A percentile compares a stretch with the other conserved stretches of the same genome.
Evolutionary conservation across 2,797 vertebrate species (phyloP).

Genomic region (Crocidura indochinensis): DNA sequence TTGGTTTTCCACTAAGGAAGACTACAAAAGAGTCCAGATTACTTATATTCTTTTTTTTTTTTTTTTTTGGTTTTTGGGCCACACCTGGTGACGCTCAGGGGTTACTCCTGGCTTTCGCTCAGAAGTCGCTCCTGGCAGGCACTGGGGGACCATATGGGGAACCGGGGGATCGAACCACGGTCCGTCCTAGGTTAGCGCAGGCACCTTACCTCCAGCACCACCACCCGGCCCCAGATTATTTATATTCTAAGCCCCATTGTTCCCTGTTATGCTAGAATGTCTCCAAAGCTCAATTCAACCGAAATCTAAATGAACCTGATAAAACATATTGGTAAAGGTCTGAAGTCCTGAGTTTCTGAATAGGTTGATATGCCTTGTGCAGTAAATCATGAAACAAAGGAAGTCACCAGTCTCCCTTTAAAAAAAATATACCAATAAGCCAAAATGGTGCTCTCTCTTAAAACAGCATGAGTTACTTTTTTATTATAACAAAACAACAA

Average conservation of each 20-base stretch:
- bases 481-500: background rate
- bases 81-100: too few relatives aligned
- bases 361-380: background rate
- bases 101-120: too few relatives aligned
- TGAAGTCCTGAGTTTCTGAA: background rate
- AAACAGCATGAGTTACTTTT: background rate
- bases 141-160: too few relatives aligned
- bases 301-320: background rate
- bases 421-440: background rate
- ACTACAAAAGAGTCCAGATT: background rate
- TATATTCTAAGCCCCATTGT: background rate
- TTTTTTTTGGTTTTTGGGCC: too few relatives aligned
- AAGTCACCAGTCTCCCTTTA: background rate
- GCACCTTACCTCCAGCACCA: too few relatives aligned
- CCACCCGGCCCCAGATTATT: too few relatives aligned
- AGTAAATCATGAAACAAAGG: background rate
- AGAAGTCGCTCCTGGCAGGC: too few relatives aligned
- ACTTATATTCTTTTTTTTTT: too few relatives aligned
- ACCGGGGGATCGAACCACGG: too few relatives aligned
- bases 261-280: background rate
- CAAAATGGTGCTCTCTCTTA: background rate
- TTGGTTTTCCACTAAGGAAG: background rate
- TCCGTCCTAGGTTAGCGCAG: too few relatives aligned
- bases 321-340: background rate
- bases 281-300: background rate